Conservation (phyloP, 2,797 vertebrate genomes). For the Cynopterus sphinx region DNA sequence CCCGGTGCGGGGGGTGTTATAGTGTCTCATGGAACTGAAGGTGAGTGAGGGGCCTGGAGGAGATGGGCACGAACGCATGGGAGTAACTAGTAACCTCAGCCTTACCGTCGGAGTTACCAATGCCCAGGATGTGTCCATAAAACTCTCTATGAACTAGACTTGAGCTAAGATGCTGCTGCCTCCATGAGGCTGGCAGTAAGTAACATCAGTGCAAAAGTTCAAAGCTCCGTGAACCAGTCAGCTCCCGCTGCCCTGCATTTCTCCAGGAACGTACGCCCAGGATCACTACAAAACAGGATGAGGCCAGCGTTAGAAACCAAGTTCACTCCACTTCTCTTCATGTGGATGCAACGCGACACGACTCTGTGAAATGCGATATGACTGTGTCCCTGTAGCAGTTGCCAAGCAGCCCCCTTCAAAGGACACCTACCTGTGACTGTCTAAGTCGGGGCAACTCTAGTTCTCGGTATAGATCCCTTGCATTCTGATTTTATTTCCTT, state of each 20-base stretch:
- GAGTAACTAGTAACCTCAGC: background rate
- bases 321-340: background rate
- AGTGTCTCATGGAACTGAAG: background rate
- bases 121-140: no score
- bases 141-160: background rate
- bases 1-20: background rate
- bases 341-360: fast-evolving
- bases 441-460: background rate
- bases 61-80: fast-evolving
- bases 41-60: background rate
- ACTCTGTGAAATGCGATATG: background rate
- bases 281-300: background rate
- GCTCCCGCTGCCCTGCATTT: background rate
- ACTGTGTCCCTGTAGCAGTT: background rate
- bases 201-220: background rate
- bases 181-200: background rate
- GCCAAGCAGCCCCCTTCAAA: background rate
- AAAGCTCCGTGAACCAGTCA: background rate
- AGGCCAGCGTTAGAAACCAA: background rate
- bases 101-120: fast-evolving
- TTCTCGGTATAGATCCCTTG: background rate
- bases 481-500: background rate
- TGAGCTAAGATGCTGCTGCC: background rate
- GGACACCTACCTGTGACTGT: background rate
- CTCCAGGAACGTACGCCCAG: background rate